phyloP scores from a whole-genome alignment of 2,113 vertebrate genomes.

The Tamias sibiricus region DNA sequence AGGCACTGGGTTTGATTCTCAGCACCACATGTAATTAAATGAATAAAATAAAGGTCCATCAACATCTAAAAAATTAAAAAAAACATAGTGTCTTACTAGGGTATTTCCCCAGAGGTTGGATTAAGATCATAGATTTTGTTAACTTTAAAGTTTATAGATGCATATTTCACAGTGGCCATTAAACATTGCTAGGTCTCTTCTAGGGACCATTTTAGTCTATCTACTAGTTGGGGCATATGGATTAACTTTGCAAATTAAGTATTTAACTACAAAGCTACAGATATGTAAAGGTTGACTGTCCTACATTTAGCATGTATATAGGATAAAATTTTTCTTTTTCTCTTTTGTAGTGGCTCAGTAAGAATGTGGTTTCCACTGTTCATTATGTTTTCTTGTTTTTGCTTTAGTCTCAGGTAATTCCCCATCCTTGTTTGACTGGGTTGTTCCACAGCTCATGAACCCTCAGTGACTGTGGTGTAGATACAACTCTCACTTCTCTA shows the following conservation, averaged over 20 bases:
- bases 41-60: no score
- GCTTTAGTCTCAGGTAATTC: neutral
- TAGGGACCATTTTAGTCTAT: neutral
- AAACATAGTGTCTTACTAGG: neutral
- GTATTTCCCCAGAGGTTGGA: neutral
- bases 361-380: neutral
- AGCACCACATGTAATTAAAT: no score
- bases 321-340: neutral
- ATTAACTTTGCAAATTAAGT: neutral
- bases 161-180: neutral
- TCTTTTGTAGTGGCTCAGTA: neutral
- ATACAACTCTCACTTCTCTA: neutral
- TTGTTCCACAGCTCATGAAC: neutral
- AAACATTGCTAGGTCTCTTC: neutral
- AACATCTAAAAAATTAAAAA: neutral
- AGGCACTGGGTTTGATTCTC: no score
- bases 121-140: neutral
- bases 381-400: neutral
- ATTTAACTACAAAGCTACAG: neutral
- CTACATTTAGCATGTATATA: neutral
- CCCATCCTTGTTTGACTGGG: neutral
- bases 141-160: neutral
- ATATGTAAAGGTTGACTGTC: neutral
- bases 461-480: neutral
- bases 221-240: neutral